Conservation (phyloP, 2,888 invertebrate genomes). For the Nowickia ferox region DNA sequence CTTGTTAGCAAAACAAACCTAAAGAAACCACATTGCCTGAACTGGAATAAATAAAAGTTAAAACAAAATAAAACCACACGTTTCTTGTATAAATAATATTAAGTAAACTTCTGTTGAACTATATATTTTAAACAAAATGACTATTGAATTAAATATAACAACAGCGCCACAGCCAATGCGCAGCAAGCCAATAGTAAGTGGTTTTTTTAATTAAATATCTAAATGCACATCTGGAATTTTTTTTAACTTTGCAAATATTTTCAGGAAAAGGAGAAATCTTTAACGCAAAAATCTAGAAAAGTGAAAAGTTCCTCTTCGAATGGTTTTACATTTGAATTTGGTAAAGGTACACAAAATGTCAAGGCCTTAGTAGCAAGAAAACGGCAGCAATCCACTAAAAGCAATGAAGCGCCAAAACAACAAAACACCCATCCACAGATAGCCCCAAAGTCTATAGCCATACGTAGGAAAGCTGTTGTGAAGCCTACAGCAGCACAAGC, state of each 20-base stretch:
- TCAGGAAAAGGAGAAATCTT: constrained; percentile 17
- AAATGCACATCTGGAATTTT: not conserved
- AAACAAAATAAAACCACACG: constrained; percentile 56
- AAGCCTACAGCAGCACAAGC: not conserved
- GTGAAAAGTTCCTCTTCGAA: constrained; percentile 29
- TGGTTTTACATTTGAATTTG: constrained; percentile 77
- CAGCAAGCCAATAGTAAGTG: constrained; percentile 74
- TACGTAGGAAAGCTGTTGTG: constrained; percentile 43
- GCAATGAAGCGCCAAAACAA: not conserved
- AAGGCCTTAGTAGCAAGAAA: constrained; percentile 81
- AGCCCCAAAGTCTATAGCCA: constrained; percentile 53
- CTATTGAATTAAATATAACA: constrained; percentile 77
- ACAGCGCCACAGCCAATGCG: constrained; percentile 68
- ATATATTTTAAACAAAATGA: constrained; percentile 70
- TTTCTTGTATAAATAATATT: constrained; percentile 33
- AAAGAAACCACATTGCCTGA: constrained; percentile 40
- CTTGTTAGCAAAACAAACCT: constrained; percentile 24
- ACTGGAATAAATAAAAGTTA: not conserved
- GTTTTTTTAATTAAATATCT: not conserved
- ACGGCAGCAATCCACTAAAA: constrained; percentile 69
- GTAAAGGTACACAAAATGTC: constrained; percentile 76
- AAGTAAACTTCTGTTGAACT: constrained; percentile 1
- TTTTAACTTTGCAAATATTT: not conserved
- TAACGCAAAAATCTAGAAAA: constrained; percentile 14
- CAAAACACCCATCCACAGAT: not conserved